Percentiles rank a stretch among this genome's conserved stretches.
These are phyloP conservation scores for Muscicapa striata DNA, from an alignment of 2,797 vertebrate species.

Conservation along the genomic window DNA sequence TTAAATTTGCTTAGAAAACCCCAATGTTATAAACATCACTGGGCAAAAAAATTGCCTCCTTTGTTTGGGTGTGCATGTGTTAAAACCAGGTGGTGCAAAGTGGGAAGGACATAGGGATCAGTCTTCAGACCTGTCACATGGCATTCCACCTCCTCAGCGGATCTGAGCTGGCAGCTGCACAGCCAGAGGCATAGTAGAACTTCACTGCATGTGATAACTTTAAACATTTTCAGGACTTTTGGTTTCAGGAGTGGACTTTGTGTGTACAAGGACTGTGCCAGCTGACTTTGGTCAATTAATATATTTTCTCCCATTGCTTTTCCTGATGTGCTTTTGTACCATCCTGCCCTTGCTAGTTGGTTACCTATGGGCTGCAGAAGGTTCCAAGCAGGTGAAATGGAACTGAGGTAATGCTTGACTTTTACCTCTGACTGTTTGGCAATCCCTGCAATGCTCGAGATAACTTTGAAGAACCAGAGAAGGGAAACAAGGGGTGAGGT, in stretches of 20 bases:
- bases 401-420: not conserved
- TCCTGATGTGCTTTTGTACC: not conserved
- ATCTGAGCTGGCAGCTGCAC: not conserved
- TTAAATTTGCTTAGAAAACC: not conserved
- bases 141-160: rapidly evolving
- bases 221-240: not conserved
- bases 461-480: not conserved
- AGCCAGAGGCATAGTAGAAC: not conserved
- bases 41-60: not conserved
- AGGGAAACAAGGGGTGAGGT: not conserved
- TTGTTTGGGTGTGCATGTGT: not conserved
- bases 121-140: not conserved
- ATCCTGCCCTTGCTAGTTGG: not conserved
- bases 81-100: not conserved
- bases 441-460: not conserved
- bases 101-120: rapidly evolving
- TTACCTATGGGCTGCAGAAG: not conserved
- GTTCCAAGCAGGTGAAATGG: not conserved
- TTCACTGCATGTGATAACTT: not conserved
- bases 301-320: not conserved
- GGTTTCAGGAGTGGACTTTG: not conserved
- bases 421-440: not conserved
- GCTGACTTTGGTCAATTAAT: not conserved
- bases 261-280: not conserved
- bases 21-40: not conserved